Conservation (phyloP, 2,797 vertebrate species). For the Peromyscus attwateri region DNA sequence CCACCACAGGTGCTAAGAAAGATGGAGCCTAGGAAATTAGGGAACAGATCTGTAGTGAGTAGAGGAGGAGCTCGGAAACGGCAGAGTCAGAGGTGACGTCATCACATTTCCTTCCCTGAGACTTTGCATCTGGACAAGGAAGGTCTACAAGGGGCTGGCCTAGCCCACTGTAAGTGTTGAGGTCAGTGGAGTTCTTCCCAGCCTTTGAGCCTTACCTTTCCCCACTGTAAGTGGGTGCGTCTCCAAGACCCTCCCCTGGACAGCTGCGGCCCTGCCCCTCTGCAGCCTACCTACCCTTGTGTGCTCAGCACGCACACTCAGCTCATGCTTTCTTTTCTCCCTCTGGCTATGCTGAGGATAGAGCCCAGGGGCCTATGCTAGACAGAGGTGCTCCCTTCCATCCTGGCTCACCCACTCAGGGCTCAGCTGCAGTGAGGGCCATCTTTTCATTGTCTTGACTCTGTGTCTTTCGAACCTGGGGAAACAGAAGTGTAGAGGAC, state of each 20-base stretch:
- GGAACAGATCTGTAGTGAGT: not conserved
- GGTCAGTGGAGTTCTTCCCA: not conserved
- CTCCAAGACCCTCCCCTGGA: not conserved
- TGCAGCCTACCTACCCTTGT: not conserved
- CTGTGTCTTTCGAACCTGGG: not conserved
- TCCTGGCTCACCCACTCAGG: not conserved
- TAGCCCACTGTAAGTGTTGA: not conserved
- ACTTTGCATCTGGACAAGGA: not conserved
- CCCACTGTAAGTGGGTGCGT: not conserved
- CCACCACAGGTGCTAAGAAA: not conserved
- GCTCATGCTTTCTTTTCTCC: not conserved
- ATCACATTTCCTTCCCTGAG: not conserved
- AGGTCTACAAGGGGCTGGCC: not conserved
- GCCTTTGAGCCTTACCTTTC: not conserved
- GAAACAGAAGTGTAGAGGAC: not conserved
- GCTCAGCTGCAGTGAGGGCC: not conserved
- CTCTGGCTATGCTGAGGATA: not conserved
- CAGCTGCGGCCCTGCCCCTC: not conserved
- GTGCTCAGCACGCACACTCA: not conserved
- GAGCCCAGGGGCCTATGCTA: not conserved
- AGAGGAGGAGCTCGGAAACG: not conserved
- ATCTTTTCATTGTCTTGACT: not conserved
- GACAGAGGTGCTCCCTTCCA: not conserved
- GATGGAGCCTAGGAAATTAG: not conserved
- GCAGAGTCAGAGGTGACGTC: not conserved